phyloP scores from a whole-genome alignment of 2,888 invertebrate species.

The Lithophane socia region DNA sequence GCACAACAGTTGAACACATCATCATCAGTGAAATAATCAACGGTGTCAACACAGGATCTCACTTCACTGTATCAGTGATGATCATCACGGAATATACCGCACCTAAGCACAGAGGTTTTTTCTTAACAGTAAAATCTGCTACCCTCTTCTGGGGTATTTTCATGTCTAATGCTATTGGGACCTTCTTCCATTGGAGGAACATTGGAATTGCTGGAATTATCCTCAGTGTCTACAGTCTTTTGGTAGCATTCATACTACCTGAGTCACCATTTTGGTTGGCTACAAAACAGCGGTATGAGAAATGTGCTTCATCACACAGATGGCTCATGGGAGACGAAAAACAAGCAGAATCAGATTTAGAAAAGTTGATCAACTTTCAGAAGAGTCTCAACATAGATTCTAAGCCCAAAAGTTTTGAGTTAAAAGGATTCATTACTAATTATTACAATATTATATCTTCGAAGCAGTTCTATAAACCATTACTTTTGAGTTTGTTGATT shows the following conservation, averaged over 20 bases:
- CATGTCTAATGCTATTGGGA: slow-evolving; percentile 70
- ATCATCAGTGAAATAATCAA: slow-evolving; percentile 65
- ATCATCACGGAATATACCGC: slow-evolving; percentile 56
- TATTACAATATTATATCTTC: slow-evolving; percentile 36
- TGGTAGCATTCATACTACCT: slow-evolving; percentile 64
- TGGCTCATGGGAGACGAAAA: slow-evolving; percentile 62
- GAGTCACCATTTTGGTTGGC: slow-evolving; percentile 73
- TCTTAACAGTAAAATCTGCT: slow-evolving; percentile 66
- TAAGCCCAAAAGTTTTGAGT: neutral
- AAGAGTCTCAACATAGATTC: neutral
- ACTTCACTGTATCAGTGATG: slow-evolving; percentile 55
- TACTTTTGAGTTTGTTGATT: slow-evolving; percentile 39
- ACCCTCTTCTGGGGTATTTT: slow-evolving; percentile 57
- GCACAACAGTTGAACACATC: slow-evolving; percentile 59
- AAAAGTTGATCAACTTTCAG: slow-evolving; percentile 45
- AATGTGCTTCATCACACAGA: slow-evolving; percentile 54
- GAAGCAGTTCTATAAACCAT: slow-evolving; percentile 50
- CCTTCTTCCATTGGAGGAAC: slow-evolving; percentile 71
- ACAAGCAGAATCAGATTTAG: slow-evolving; percentile 49
- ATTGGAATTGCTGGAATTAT: slow-evolving; percentile 67
- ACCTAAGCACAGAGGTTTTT: slow-evolving; percentile 60
- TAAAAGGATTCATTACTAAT: slow-evolving; percentile 31
- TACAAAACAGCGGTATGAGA: slow-evolving; percentile 34
- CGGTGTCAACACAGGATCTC: slow-evolving; percentile 55
- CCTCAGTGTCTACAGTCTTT: slow-evolving; percentile 55